Evolutionary conservation across 2,797 vertebrate genomes (phyloP).

Genomic region (Arrhamphus sclerolepis): DNA sequence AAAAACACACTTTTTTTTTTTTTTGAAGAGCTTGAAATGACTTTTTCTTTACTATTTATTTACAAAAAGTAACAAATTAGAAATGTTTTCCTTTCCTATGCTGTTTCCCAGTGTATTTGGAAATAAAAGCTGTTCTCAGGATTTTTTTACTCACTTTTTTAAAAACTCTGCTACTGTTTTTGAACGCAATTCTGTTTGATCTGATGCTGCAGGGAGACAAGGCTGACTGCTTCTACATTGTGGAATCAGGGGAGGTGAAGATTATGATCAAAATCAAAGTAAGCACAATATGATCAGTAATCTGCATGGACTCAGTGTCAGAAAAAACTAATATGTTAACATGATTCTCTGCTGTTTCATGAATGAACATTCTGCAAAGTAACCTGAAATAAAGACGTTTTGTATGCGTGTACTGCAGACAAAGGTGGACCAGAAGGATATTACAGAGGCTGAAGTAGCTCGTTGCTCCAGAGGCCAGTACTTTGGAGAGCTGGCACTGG

Average conservation of each 20-base stretch:
- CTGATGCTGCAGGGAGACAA: conserved; percentile 89
- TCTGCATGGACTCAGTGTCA: no score
- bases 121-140: no score
- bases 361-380: neutral
- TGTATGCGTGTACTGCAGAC: conserved; percentile 50
- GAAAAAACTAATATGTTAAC: no score
- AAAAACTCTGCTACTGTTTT: conserved; percentile 3
- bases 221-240: conserved; percentile 94
- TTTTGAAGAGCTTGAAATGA: no score
- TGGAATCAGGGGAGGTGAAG: conserved; percentile 93
- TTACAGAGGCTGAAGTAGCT: conserved; percentile 90
- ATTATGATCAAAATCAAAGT: conserved; percentile 95
- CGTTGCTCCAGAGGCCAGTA: conserved; percentile 91
- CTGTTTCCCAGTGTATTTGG: no score
- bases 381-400: neutral
- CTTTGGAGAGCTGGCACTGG: conserved; percentile 94
- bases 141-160: no score
- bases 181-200: no score
- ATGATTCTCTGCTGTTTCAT: neutral
- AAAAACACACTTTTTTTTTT: no score
- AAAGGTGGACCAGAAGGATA: conserved; percentile 81
- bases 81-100: no score
- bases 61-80: no score
- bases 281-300: conserved; percentile 17
- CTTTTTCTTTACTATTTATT: no score